These are phyloP conservation scores for Crioceris asparagi DNA, from an alignment of 2,888 invertebrate genomes.

Conservation along the genomic window DNA sequence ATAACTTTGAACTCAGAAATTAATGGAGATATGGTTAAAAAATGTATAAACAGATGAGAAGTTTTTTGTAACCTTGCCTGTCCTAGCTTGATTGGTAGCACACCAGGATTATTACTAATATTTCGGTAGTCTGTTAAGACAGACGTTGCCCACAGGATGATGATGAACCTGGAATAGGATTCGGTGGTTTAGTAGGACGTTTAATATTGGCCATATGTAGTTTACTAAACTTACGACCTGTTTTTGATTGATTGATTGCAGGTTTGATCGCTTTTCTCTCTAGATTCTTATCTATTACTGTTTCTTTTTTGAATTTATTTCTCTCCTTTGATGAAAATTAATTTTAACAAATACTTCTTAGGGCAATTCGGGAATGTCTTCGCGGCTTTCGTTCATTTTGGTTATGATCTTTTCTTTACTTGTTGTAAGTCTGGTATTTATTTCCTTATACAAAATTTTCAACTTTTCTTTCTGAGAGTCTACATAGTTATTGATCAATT, in stretches of 20 bases:
- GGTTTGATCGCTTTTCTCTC: not conserved
- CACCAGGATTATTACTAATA: not conserved
- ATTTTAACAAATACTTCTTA: not conserved
- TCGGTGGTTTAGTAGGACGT: not conserved
- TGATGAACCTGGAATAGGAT: not conserved
- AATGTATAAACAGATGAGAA: not conserved
- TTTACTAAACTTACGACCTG: no score
- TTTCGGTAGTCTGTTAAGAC: no score
- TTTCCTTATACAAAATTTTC: not conserved
- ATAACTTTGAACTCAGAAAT: not conserved
- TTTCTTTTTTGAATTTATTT: not conserved
- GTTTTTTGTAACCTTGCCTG: not conserved
- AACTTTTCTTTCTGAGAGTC: not conserved
- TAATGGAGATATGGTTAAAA: not conserved
- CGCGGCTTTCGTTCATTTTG: not conserved
- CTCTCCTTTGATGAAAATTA: not conserved
- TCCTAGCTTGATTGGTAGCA: conserved; percentile 1
- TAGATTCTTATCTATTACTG: not conserved
- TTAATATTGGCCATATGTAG: not conserved
- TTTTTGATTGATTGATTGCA: no score
- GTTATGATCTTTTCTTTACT: not conserved
- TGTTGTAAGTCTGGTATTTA: not conserved
- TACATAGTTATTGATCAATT: not conserved
- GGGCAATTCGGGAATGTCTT: not conserved
- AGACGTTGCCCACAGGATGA: no score